Percentiles rank a stretch among this genome's conserved stretches.
These are phyloP conservation scores for Fopius arisanus DNA, from an alignment of 1,140 invertebrate genomes.

Conservation along the genomic window DNA sequence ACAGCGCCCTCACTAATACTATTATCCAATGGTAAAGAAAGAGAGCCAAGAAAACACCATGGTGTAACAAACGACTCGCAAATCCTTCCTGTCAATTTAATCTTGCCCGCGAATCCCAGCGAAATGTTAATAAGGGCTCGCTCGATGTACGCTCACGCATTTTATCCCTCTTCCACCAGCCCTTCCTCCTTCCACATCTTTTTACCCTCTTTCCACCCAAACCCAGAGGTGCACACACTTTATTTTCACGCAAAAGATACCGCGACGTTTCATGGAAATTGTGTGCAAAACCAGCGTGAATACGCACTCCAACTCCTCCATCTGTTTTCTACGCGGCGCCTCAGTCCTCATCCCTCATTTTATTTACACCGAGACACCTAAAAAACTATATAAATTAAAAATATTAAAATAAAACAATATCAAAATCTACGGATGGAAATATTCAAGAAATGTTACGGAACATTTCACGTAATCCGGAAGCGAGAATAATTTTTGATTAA, in stretches of 20 bases:
- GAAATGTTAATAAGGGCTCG: slow-evolving; percentile 64
- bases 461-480: too few species aligned
- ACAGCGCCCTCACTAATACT: slow-evolving; percentile 1
- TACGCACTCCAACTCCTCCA: neutral
- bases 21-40: neutral
- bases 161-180: slow-evolving; percentile 40
- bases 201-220: slow-evolving; percentile 21
- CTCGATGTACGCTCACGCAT: slow-evolving; percentile 23
- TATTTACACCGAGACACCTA: too few species aligned
- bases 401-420: too few species aligned
- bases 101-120: slow-evolving; percentile 61
- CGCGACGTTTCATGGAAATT: slow-evolving; percentile 53
- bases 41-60: slow-evolving; percentile 28
- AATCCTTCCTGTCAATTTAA: slow-evolving; percentile 66
- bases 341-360: slow-evolving; percentile 33
- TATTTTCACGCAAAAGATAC: slow-evolving; percentile 60
- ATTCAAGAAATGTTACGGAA: too few species aligned
- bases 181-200: slow-evolving; percentile 16
- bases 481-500: too few species aligned
- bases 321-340: slow-evolving; percentile 5
- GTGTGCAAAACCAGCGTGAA: slow-evolving; percentile 46
- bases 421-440: too few species aligned
- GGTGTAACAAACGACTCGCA: slow-evolving; percentile 64
- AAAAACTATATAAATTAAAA: too few species aligned
- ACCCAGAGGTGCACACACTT: slow-evolving; percentile 45